Evolutionary conservation across 2,113 vertebrate genomes (phyloP).

Genomic region (Hemicordylus capensis): DNA sequence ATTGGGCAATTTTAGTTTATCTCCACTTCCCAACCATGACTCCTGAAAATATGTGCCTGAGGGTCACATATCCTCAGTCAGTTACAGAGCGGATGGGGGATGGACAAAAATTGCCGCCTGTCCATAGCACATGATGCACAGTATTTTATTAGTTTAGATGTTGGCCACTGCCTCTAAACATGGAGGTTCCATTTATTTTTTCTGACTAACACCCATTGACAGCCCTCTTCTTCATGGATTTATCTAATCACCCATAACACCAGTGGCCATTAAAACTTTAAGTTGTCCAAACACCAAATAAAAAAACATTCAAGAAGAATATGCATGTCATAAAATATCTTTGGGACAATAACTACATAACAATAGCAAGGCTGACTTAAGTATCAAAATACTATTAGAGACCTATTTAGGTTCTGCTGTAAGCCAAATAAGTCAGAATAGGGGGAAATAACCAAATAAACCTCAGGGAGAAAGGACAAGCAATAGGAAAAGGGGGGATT

Average conservation of each 20-base stretch:
- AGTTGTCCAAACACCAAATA: slow-evolving; percentile 1
- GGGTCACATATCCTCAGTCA: too few relatives aligned
- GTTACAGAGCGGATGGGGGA: too few relatives aligned
- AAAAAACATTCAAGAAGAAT: slow-evolving; percentile 15
- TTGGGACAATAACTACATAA: slow-evolving; percentile 21
- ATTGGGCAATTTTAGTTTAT: too few relatives aligned
- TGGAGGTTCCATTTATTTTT: neutral
- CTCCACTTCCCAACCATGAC: too few relatives aligned
- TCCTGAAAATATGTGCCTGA: too few relatives aligned
- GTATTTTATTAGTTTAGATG: too few relatives aligned
- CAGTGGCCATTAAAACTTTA: slow-evolving; percentile 27
- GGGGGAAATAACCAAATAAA: neutral
- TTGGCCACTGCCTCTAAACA: neutral
- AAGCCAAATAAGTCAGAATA: slow-evolving; percentile 67
- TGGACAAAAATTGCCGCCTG: too few relatives aligned
- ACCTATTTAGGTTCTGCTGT: slow-evolving; percentile 22
- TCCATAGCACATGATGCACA: too few relatives aligned
- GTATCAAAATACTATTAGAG: neutral
- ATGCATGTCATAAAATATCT: slow-evolving; percentile 9
- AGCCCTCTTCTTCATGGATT: neutral
- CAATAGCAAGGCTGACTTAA: neutral
- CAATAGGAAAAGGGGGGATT: neutral
- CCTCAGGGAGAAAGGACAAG: neutral
- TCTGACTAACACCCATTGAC: neutral
- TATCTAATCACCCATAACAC: neutral